Conservation (phyloP, 1,140 invertebrate genomes). For the Brachionus rotundiformis region DNA sequence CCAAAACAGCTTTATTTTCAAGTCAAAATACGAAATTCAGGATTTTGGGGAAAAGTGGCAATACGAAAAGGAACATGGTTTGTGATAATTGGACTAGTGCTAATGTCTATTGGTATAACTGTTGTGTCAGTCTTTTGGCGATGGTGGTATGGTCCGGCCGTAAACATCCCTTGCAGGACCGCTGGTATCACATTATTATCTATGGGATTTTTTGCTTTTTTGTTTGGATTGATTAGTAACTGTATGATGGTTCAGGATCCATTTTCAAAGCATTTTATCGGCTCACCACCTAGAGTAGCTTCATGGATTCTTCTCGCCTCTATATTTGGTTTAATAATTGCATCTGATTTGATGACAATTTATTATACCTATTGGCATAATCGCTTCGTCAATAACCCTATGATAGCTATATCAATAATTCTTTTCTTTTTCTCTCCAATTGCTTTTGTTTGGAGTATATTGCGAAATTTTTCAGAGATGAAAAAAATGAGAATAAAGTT, state of each 20-base stretch:
- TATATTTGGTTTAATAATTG: constrained; percentile 1
- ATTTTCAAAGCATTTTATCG: constrained; percentile 30
- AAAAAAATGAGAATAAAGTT: not conserved
- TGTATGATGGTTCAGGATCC: constrained; percentile 18
- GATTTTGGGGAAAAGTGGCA: constrained; percentile 43
- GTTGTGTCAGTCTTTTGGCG: constrained; percentile 41
- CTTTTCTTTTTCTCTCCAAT: constrained; percentile 39
- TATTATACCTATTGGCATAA: constrained; percentile 49
- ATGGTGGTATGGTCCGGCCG: constrained; percentile 49
- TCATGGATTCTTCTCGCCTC: constrained; percentile 21
- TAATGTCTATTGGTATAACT: constrained; percentile 9
- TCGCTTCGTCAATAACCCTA: constrained; percentile 35
- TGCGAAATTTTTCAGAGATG: not conserved
- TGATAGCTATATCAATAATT: constrained; percentile 38
- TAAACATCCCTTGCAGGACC: constrained; percentile 32
- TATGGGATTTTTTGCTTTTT: not conserved
- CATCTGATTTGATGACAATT: constrained; percentile 36
- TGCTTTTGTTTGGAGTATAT: not conserved
- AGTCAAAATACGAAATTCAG: constrained; percentile 22
- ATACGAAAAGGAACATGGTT: constrained; percentile 19
- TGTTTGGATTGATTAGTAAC: constrained; percentile 32
- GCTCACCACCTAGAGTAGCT: not conserved
- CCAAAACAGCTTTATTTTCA: constrained; percentile 19
- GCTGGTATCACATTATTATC: constrained; percentile 12
- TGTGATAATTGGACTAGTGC: constrained; percentile 30